Evolutionary conservation across 2,888 invertebrate genomes (phyloP), one percentile per base, ranked within the genome.

Genomic region (Agrochola macilenta): DNA sequence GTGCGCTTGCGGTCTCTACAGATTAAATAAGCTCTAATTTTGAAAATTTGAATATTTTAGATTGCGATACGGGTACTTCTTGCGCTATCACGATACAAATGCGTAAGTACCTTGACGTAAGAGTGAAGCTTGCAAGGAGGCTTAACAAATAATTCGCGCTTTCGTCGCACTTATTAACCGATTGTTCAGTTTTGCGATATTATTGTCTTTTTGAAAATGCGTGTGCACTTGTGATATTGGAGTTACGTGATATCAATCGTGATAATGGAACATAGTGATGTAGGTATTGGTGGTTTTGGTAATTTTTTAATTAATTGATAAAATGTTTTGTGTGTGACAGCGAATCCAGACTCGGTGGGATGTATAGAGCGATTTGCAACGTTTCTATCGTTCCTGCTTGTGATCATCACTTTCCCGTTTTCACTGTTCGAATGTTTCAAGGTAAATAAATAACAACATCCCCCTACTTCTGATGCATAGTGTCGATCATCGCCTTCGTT

Each of bases 341-440:
- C 97, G 88, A 97, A 97, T 94, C 97, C 97, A 72, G 97, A 97
- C 82, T 97, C 97, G 43, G 97, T 97, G 94, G 97, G 97, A 82
- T 97, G 97, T 89, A 97, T 98, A 87, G 98, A 99, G 94, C 95
- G 98, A 85, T 95, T 98, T 73, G 98, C 98, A 26, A 98, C 98
- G 23, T 91, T 98, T 66, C 96, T 98, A 68, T 98, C 98, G 17
- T 96, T 98, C 76, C 90, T 98, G 69, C 94, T 99, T 39, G 97
- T 99, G 92, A 96, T 98, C 89, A 91, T 98, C 83, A 98, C 98
- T 5, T 97, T 98, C 89, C 99, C 99, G 52, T 97, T 99, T 91
- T 98, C 99, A 5, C 95, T 99, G 77, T 98, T 98, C 93, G 97
- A 98, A 93, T 98, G 98, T 93, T 98, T 98, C 93, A 98, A 99